Percentiles rank a stretch among this genome's conserved stretches.
Evolutionary conservation across 2,888 invertebrate species (phyloP).

Genomic region (Argyresthia albistria): DNA sequence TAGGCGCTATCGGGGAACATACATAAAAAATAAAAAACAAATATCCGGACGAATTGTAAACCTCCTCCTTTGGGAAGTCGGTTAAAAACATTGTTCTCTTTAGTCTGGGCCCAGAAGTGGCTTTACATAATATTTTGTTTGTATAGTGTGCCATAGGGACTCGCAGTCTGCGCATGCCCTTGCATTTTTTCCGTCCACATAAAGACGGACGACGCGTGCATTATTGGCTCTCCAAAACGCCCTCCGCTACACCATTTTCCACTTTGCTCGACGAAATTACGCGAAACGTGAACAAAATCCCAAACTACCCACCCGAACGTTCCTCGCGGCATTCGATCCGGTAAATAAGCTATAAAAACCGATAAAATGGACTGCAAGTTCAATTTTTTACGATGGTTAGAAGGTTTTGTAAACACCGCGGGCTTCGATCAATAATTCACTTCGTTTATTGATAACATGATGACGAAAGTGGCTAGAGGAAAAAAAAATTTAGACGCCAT

Average conservation of each 20-base stretch:
- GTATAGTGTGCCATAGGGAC: too few species aligned
- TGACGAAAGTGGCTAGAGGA: too few species aligned
- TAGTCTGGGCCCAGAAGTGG: too few species aligned
- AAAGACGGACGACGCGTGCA: conserved; percentile 14
- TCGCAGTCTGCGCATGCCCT: too few species aligned
- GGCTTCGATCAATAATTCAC: neutral
- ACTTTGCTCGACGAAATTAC: conserved; percentile 45
- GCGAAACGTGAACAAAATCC: conserved; percentile 47
- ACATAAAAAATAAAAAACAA: too few species aligned
- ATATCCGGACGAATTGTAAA: too few species aligned
- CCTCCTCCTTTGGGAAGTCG: too few species aligned
- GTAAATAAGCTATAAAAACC: neutral
- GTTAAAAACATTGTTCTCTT: too few species aligned
- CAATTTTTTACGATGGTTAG: neutral
- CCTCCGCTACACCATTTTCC: conserved; percentile 49
- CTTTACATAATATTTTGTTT: too few species aligned
- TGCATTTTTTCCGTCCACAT: neutral
- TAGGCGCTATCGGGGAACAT: too few species aligned
- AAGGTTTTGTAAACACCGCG: neutral
- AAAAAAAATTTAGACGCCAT: too few species aligned
- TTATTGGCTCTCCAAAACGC: conserved; percentile 21
- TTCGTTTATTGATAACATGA: neutral
- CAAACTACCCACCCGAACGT: conserved; percentile 27
- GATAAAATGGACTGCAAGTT: neutral
- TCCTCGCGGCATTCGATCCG: neutral